Conservation (phyloP, 2,888 invertebrate species). For the Nomada flava region DNA sequence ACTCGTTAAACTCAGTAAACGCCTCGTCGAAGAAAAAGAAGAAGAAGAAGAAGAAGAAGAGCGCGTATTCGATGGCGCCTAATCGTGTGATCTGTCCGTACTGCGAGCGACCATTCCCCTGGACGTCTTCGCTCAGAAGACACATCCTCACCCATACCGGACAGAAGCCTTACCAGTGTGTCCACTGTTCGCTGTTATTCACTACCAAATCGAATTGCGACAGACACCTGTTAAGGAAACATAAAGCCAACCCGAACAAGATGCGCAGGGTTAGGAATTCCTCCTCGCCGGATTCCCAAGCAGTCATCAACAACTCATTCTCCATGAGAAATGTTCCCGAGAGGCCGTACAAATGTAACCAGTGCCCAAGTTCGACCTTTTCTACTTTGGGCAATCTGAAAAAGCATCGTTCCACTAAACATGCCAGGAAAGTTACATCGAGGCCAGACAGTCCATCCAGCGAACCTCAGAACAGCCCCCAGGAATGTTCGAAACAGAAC, state of each 20-base stretch:
- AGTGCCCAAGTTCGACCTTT: slow-evolving; percentile 93
- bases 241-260: slow-evolving; percentile 86
- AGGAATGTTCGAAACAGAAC: slow-evolving; percentile 75
- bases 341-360: slow-evolving; percentile 91
- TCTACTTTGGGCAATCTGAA: slow-evolving; percentile 91
- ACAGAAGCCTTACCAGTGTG: slow-evolving; percentile 98
- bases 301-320: slow-evolving; percentile 83
- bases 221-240: slow-evolving; percentile 95
- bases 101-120: slow-evolving; percentile 97
- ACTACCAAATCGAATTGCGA: slow-evolving; percentile 99
- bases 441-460: slow-evolving; percentile 81
- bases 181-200: slow-evolving; percentile 95
- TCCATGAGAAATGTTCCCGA: slow-evolving; percentile 90
- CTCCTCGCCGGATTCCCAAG: slow-evolving; percentile 83
- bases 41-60: slow-evolving; percentile 88
- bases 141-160: slow-evolving; percentile 98
- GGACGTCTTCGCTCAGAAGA: slow-evolving; percentile 97
- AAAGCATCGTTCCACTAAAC: slow-evolving; percentile 91
- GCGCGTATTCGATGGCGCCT: slow-evolving; percentile 97
- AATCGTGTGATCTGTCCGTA: slow-evolving; percentile 97
- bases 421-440: slow-evolving; percentile 85
- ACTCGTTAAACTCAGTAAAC: slow-evolving; percentile 85
- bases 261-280: slow-evolving; percentile 73
- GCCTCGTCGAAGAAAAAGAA: slow-evolving; percentile 74
- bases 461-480: slow-evolving; percentile 75